Base-by-base conservation (phyloP, 2,888 invertebrate species). In the Cephus rjabovi region DNA sequence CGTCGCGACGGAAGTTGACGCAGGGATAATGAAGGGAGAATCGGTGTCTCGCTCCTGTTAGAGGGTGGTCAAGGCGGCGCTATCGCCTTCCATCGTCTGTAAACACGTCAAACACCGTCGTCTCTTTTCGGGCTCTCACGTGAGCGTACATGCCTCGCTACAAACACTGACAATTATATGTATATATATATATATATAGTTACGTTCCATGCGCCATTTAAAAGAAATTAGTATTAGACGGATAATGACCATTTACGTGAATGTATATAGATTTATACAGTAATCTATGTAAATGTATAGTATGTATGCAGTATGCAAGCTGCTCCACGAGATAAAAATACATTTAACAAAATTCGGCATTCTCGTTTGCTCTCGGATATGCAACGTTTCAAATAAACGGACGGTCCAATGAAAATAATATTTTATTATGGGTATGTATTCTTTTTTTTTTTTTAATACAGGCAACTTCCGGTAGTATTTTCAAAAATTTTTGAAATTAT, bases 61-160 rank as follows among this genome's bases (percentile, higher is more conserved):
- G 88, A 90, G 91, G 88, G 90, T 90, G 86, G 90, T 91, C 91
- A 91, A 87, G 87, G 90, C 90, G 89, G 90, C 87, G 82, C 86
- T 90, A 89, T 91, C 91, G 87, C 87, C 91, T 88, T 91, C 91
- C 90, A 88, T 88, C 86, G 88, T 91, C 91, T 91, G 91, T 86
- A 89, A 90, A 90, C 87, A 91, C 86, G 89, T 87, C 87, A 90
- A 88, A 89, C 86, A 89, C 56, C 84, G 86, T 88, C 84, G 86
- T 88, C 87, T 89, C 85, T 88, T 88, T 84, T 88, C 86, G 87
- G 85, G 84, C 84, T 87, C 87, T 85, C 83, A 81, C 80, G 83
- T 84, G 85, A 86, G 85, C 87, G 23, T 56, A 56, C 56, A 88
- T 89, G 87, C 87, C 85, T 85, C 84, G 84, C 87, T 88, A 89